Conservation (phyloP, 1,140 invertebrate genomes). For the Cataglyphis hispanica region DNA sequence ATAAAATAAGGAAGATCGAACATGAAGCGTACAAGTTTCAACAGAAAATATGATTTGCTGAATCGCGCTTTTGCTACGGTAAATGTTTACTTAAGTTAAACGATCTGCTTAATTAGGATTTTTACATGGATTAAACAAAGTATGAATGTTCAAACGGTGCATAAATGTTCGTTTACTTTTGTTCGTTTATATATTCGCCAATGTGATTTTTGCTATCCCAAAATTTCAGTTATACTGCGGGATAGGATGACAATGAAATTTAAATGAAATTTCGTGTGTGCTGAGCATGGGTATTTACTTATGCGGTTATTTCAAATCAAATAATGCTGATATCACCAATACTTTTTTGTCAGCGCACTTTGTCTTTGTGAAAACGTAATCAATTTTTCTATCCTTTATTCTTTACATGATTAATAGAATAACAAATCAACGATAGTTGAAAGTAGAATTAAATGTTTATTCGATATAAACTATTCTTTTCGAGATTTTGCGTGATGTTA, state of each 20-base stretch:
- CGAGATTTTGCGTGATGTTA: not conserved
- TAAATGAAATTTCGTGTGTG: conserved; percentile 37
- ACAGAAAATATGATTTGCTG: conserved; percentile 47
- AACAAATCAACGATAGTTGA: not conserved
- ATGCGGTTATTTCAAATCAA: conserved; percentile 43
- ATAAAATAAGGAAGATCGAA: not conserved
- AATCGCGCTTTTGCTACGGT: conserved; percentile 21
- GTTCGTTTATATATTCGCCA: not conserved
- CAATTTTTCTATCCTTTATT: conserved; percentile 18
- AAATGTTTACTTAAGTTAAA: conserved; percentile 46
- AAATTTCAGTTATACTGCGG: conserved; percentile 22
- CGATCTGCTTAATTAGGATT: conserved; percentile 29
- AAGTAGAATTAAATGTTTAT: conserved; percentile 26
- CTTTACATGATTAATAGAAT: conserved; percentile 22
- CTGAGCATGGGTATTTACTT: conserved; percentile 27
- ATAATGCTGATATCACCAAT: conserved; percentile 42
- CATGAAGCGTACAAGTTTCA: conserved; percentile 11
- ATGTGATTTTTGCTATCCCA: not conserved
- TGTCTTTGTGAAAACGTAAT: conserved; percentile 15
- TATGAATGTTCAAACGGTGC: conserved; percentile 16
- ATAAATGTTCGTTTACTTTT: conserved; percentile 50
- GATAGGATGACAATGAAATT: conserved; percentile 49
- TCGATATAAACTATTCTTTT: not conserved
- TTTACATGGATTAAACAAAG: not conserved
- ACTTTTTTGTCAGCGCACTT: not conserved